Conservation (phyloP, 92 coral and sea anemone species). For the Plumapathes pennacea region DNA sequence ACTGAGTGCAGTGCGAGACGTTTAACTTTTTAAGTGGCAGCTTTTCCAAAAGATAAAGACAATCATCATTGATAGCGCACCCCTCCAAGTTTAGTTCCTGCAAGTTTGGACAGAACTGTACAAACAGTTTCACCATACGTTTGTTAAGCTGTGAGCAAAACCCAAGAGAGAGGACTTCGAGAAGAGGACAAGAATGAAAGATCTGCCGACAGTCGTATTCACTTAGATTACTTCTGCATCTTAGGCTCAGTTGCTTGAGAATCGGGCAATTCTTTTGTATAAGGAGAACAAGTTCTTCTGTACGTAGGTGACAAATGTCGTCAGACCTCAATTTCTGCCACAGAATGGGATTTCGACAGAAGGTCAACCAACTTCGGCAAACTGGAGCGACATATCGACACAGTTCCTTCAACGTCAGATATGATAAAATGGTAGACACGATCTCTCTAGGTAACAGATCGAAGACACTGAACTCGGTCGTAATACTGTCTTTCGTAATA, state of each 20-base stretch:
- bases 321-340: constrained; percentile 66
- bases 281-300: constrained; percentile 31
- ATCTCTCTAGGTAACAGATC: constrained; percentile 77
- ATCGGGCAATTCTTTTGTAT: constrained; percentile 56
- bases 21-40: constrained; percentile 63
- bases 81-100: constrained; percentile 74
- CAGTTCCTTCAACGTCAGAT: constrained; percentile 62
- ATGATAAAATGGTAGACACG: constrained; percentile 67
- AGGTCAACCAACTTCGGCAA: constrained; percentile 63
- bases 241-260: constrained; percentile 71
- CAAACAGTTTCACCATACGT: constrained; percentile 39
- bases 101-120: constrained; percentile 54
- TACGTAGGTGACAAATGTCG: constrained; percentile 35
- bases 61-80: constrained; percentile 66
- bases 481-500: background rate
- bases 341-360: constrained; percentile 60
- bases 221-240: constrained; percentile 44
- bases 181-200: constrained; percentile 68
- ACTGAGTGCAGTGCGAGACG: constrained; percentile 77
- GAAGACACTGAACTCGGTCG: constrained; percentile 7
- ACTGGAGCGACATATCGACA: constrained; percentile 54
- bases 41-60: constrained; percentile 34
- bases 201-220: constrained; percentile 32
- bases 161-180: constrained; percentile 68
- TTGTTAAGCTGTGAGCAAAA: constrained; percentile 66